Evolutionary conservation across 53 echinoderm and acorn worm genomes (phyloP).

Genomic region (Temnopleurus reevesii): DNA sequence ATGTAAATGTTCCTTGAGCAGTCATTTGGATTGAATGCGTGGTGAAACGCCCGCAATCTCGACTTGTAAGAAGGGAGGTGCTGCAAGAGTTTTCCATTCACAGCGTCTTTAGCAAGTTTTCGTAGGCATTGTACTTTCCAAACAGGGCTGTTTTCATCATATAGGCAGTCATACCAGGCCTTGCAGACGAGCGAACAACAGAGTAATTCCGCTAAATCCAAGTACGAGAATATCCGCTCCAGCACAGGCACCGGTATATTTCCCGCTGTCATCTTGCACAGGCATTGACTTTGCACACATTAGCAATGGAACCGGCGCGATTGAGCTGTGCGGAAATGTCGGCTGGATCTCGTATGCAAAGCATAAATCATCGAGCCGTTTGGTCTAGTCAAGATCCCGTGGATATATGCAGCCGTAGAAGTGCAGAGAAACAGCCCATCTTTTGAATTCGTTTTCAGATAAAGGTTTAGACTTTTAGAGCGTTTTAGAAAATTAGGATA

Average conservation of each 20-base stretch:
- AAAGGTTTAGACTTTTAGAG: too few relatives aligned
- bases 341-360: too few relatives aligned
- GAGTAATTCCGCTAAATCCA: constrained; percentile 92
- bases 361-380: too few relatives aligned
- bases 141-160: constrained; percentile 91
- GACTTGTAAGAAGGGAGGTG: constrained; percentile 95
- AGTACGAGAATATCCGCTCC: constrained; percentile 90
- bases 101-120: constrained; percentile 83
- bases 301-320: too few relatives aligned
- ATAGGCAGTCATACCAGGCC: constrained; percentile 90
- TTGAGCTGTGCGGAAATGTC: too few relatives aligned
- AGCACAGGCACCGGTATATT: constrained; percentile 83
- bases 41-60: constrained; percentile 88
- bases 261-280: constrained; percentile 54
- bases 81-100: constrained; percentile 82
- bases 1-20: constrained; percentile 95
- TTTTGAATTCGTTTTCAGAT: too few relatives aligned
- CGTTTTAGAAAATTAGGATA: too few relatives aligned
- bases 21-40: constrained; percentile 94
- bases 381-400: background rate
- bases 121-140: constrained; percentile 95
- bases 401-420: background rate
- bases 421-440: background rate
- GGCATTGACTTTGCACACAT: too few relatives aligned
- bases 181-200: constrained; percentile 89